Base-by-base conservation (phyloP, 1,140 invertebrate genomes). In the Nymphalis io region DNA sequence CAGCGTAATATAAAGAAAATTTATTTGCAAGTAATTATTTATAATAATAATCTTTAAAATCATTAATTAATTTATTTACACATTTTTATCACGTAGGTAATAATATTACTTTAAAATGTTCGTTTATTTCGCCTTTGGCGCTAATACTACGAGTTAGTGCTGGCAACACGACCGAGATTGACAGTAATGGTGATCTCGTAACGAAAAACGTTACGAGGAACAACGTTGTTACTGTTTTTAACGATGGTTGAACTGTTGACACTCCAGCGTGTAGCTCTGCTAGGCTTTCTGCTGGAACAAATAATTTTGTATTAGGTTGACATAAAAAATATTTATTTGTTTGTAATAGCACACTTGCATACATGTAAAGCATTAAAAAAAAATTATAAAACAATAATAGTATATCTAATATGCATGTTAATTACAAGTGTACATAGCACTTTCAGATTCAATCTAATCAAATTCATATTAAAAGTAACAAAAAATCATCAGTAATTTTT, bases 211-310 rank as follows among this genome's bases (percentile, higher is more conserved):
- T 72, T 78, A 83, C 48, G 60, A 78, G 6, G 57, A 80, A 69
- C 75, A 83, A 66, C 53, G 76, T 73, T 51, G 70, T 77, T 38
- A 85, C 61, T 40, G 81, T 79, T 68, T 74, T 63, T 39, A 73
- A 57, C 53, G 82, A 73, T 15, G 84, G 76, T 33, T 76, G 69
- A 8, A 74, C 60, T 15, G 79, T 64, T 53, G 46, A 61, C 13
- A 67, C 64, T 0, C 73, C 80, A n/a, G 86, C 87, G 75, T 89
- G 87, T 8, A 89, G 79, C 68, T 89, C 87, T 0, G 87, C 87
- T 21, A 89, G 82, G 67, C 87, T 89, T 82, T 89, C 86, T 88
- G 83, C 84, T 88, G 85, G 27, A 88, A 89, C 84, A 86, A 87
- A 81, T 48, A 21, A 46, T 27, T 33, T 48, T 16, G n/a, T 15